Percentiles rank a stretch among this genome's conserved stretches.
Evolutionary conservation across 2,888 invertebrate genomes (phyloP).

Genomic region (Megalurothrips usitatus): DNA sequence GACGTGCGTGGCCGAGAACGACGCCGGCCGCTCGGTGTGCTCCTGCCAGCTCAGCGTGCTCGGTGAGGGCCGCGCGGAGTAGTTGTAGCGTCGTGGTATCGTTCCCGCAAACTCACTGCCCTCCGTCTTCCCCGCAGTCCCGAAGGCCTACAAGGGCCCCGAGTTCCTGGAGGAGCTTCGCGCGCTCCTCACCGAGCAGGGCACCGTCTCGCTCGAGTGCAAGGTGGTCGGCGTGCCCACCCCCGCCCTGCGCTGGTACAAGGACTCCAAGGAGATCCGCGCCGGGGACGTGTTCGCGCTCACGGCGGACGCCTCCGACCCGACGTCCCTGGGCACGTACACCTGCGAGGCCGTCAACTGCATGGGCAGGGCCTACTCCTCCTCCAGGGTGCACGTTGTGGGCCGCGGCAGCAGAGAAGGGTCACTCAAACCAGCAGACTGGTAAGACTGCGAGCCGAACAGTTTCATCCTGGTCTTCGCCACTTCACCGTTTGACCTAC

Average conservation of each 20-base stretch:
- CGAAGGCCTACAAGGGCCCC: conserved; percentile 82
- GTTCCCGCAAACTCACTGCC: no score
- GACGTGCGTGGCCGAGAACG: conserved; percentile 78
- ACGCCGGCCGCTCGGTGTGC: conserved; percentile 68
- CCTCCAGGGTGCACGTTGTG: conserved; percentile 76
- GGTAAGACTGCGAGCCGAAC: conserved; percentile 52
- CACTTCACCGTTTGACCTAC: neutral
- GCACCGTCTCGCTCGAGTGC: conserved; percentile 85
- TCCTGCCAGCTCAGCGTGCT: conserved; percentile 66
- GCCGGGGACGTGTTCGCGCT: conserved; percentile 86
- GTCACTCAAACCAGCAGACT: conserved; percentile 57
- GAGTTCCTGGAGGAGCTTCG: conserved; percentile 80
- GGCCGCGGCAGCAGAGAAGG: conserved; percentile 68
- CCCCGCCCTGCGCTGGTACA: conserved; percentile 66
- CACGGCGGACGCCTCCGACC: conserved; percentile 77
- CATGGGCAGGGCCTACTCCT: conserved; percentile 79
- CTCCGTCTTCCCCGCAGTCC: conserved; percentile 51
- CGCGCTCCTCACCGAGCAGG: conserved; percentile 78
- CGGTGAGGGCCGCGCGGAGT: conserved; percentile 48
- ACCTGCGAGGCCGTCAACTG: conserved; percentile 85
- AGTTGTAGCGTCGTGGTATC: no score
- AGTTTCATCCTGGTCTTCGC: no score
- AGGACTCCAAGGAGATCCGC: conserved; percentile 81
- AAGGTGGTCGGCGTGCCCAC: conserved; percentile 89
- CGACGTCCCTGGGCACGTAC: conserved; percentile 80